A percentile compares a stretch with the other conserved stretches of the same genome.
Evolutionary conservation across 2,113 vertebrate genomes (phyloP).

Genomic region (Protobothrops mucrosquamatus): DNA sequence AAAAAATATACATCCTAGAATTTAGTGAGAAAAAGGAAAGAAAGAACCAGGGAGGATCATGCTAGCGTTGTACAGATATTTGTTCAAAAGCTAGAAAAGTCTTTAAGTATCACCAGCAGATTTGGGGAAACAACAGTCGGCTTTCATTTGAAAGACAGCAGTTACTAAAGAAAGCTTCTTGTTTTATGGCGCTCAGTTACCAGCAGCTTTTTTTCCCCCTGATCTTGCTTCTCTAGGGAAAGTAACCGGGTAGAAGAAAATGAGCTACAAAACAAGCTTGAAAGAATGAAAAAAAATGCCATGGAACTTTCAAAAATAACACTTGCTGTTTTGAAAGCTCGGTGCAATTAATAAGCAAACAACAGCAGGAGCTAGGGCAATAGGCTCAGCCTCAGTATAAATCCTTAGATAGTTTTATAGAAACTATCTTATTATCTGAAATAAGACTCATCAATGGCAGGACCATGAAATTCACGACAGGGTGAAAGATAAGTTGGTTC

Average conservation of each 20-base stretch:
- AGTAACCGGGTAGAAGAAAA: constrained; percentile 5
- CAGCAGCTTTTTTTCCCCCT: neutral
- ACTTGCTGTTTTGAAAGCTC: constrained; percentile 18
- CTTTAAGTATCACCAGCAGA: neutral
- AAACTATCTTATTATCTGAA: constrained; percentile 34
- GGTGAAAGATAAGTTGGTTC: constrained; percentile 26
- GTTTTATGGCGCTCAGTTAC: neutral
- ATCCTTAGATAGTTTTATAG: constrained; percentile 31
- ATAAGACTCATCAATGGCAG: constrained; percentile 20
- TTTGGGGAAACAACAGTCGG: neutral
- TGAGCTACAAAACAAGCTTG: constrained; percentile 5
- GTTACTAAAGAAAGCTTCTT: neutral
- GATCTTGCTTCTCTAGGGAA: constrained; percentile 19
- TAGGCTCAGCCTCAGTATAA: constrained; percentile 14
- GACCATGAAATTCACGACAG: constrained; percentile 17
- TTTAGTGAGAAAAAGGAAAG: neutral
- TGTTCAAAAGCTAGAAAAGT: neutral
- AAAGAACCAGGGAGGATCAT: neutral
- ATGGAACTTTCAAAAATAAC: constrained; percentile 6
- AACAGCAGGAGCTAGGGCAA: constrained; percentile 27
- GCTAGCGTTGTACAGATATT: neutral
- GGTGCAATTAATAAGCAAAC: constrained; percentile 32
- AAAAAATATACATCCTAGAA: neutral
- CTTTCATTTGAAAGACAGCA: constrained; percentile 11
- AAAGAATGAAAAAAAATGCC: neutral